phyloP scores from a whole-genome alignment of 1,140 invertebrate species.

The Brachionus plicatilis region DNA sequence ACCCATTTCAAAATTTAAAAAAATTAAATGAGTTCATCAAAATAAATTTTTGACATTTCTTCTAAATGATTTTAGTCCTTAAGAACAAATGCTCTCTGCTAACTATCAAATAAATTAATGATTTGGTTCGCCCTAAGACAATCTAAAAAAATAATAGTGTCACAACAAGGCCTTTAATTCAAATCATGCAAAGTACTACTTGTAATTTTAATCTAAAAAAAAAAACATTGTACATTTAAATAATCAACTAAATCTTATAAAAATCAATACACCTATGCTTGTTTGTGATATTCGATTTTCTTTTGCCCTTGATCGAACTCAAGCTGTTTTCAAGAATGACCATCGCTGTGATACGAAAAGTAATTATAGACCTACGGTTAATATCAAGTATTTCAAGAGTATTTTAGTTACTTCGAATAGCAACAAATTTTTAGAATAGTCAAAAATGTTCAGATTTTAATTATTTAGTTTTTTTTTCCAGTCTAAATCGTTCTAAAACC shows the following conservation, averaged over 20 bases:
- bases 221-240: neutral
- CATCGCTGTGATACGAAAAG: neutral
- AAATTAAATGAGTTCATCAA: neutral
- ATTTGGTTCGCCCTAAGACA: neutral
- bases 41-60: neutral
- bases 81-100: neutral
- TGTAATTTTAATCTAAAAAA: neutral
- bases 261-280: neutral
- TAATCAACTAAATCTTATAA: neutral
- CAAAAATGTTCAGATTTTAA: neutral
- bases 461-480: neutral
- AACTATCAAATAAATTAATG: neutral
- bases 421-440: neutral
- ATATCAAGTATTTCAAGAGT: neutral
- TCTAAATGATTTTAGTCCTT: neutral
- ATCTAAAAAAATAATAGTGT: neutral
- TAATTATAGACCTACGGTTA: neutral
- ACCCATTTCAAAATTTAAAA: neutral
- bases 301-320: neutral
- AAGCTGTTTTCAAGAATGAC: neutral
- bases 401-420: neutral
- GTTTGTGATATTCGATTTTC: neutral
- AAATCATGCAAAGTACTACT: neutral
- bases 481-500: neutral
- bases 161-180: neutral